A percentile compares a stretch with the other conserved stretches of the same genome.
Conservation (phyloP, 2,888 invertebrate species). For the Embidobia sp. region DNA sequence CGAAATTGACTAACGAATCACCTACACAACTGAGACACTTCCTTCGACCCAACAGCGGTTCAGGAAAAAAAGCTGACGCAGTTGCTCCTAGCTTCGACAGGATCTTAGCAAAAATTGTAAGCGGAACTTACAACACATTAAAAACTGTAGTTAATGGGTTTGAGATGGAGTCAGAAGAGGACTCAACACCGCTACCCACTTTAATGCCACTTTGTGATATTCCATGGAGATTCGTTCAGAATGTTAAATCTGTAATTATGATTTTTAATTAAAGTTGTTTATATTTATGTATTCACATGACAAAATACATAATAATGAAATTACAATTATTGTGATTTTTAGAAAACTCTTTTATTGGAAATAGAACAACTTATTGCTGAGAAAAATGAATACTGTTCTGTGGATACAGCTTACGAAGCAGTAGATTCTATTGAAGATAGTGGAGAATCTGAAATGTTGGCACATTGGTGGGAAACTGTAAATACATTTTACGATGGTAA, state of each 20-base stretch:
- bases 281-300: no score
- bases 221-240: slow-evolving; percentile 82
- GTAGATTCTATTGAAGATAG: slow-evolving; percentile 83
- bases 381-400: slow-evolving; percentile 84
- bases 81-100: slow-evolving; percentile 84
- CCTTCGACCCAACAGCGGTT: slow-evolving; percentile 76
- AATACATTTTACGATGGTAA: slow-evolving; percentile 75
- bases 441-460: slow-evolving; percentile 76
- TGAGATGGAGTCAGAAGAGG: slow-evolving; percentile 79
- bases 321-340: neutral
- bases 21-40: slow-evolving; percentile 77
- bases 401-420: slow-evolving; percentile 85
- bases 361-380: slow-evolving; percentile 75
- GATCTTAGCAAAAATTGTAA: slow-evolving; percentile 89
- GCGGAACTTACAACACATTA: slow-evolving; percentile 90
- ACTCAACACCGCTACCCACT: slow-evolving; percentile 72
- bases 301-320: no score
- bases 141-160: slow-evolving; percentile 87
- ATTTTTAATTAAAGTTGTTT: neutral
- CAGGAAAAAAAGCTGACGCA: slow-evolving; percentile 81
- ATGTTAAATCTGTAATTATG: slow-evolving; percentile 76
- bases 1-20: slow-evolving; percentile 73
- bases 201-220: slow-evolving; percentile 78
- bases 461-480: slow-evolving; percentile 76
- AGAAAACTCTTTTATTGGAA: slow-evolving; percentile 71